Evolutionary conservation across 2,888 invertebrate species (phyloP), one percentile per base, ranked within the genome.

Genomic region (Morpho helenor): DNA sequence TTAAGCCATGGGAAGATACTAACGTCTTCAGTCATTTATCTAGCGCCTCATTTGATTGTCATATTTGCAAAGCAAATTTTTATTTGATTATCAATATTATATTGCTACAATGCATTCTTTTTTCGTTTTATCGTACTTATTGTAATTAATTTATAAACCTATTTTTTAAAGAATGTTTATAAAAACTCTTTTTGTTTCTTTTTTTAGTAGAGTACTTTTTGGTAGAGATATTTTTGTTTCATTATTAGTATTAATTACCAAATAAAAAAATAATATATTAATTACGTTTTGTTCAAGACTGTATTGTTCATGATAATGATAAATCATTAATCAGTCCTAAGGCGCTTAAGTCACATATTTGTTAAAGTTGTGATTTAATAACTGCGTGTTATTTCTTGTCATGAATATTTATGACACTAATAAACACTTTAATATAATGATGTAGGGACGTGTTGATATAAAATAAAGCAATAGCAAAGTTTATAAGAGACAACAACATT

Each of bases 221-320:
- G 3, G 39, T 7, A 49, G 7, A 0, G 8, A n/a, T 23, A 8
- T 45, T 53, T 39, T 41, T 45, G 45, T 53, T 46, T 53, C 31
- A 16, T 53, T 53, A 46, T 5, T 40, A 48, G 42, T 43, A 49
- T 10, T 41, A 23, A 4, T 23, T 16, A 16, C 16, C 16, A 16
- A 16, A 31, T 5, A 31, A 31, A 31, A 31, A 31, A 16, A 16
- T 16, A 16, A 16, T 16, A 31, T 31, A 31, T 31, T 31, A 31
- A 31, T 31, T 31, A 31, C 31, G 5, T 31, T 31, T 31, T 3
- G 31, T 9, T 43, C 8, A 43, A 56, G 50, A 22, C 42, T 39
- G 16, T 59, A 53, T 61, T 63, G 63, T 58, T 58, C 52, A 51
- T 60, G 63, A 61, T 63, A 61, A 63, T 63, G 63, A 61, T 63